Percentiles rank a stretch among this genome's conserved stretches.
Conservation (phyloP, 2,113 vertebrate species). For the Camelus bactrianus region DNA sequence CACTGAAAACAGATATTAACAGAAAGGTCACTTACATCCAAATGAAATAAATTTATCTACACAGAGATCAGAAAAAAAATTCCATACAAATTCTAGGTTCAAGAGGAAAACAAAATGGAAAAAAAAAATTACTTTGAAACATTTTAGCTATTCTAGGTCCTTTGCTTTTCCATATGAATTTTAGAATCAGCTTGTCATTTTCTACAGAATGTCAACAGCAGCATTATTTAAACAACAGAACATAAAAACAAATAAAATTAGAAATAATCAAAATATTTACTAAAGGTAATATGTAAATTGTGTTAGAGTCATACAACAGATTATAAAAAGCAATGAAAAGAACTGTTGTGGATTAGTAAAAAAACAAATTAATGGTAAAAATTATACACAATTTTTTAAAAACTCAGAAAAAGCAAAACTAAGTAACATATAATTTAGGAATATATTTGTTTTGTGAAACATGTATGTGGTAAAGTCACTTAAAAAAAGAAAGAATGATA, state of each 20-base stretch:
- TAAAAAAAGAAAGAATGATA: background rate
- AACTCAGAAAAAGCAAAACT: background rate
- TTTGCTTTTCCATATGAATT: background rate
- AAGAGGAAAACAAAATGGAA: conserved; percentile 3
- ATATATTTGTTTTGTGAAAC: background rate
- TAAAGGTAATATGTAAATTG: background rate
- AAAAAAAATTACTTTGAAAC: conserved; percentile 9
- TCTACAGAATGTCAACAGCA: background rate
- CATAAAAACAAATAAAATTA: background rate
- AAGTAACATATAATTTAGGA: background rate
- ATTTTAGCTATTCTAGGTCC: background rate
- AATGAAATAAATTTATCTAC: background rate
- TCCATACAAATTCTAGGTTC: background rate
- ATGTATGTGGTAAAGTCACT: background rate
- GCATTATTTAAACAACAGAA: background rate
- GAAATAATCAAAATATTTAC: background rate
- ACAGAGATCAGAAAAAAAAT: background rate
- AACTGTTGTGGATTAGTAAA: background rate
- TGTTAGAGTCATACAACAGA: background rate
- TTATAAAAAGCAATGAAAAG: conserved; percentile 2
- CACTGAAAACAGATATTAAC: background rate
- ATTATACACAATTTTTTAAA: background rate
- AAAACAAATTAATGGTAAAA: background rate
- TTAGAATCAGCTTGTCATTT: background rate
- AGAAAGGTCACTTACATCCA: background rate